Base-by-base conservation (phyloP, 37 sponge, comb jelly and placozoan species). In the Chondrilla cf. caribensis region DNA sequence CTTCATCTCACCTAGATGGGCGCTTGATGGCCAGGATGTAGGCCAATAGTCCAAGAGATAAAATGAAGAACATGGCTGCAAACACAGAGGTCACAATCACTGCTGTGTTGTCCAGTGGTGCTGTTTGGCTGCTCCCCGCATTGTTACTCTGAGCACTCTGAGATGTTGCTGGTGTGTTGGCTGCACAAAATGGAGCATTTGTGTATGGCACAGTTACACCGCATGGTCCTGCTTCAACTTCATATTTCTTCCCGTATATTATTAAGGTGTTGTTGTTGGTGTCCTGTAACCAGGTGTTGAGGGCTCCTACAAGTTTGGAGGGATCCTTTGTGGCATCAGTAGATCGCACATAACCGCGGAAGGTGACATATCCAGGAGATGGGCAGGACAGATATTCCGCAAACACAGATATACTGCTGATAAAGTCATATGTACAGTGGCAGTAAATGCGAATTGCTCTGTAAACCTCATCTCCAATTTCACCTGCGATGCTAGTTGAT, bases 51-150 rank as follows among this genome's bases (percentile, higher is more conserved):
- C 68, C 33, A 1, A 67, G 68, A 6, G 68, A 0, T 26, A 67
- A 29, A 33, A 67, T 67, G 68, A 67, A 67, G 68, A 67, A 67
- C 68, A 67, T 67, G 68, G 68, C 68, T 31, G 68, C 68, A 67
- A n/a, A 31, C 33, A 29, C 68, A 0, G 68, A 67, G 68, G 68
- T 33, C 68, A 67, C 68, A 67, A 67, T 67, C 3, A 67, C 68
- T 7, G 68, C 68, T 17, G 33, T 67, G 68, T 67, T 29, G 33
- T 31, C 32, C 2, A 1, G 35, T 67, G 68, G 35, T 33, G 33
- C 35, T 8, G 68, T 29, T 29, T 28, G 2, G 22, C 28, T 28
- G 24, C 28, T 28, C 5, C 28, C 35, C 29, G 35, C 32, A 29
- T 28, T 67, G 68, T 28, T 33, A 31, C 32, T 33, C 1, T 1